Conservation (phyloP, 1,140 invertebrate species). For the Holotrichia oblita region DNA sequence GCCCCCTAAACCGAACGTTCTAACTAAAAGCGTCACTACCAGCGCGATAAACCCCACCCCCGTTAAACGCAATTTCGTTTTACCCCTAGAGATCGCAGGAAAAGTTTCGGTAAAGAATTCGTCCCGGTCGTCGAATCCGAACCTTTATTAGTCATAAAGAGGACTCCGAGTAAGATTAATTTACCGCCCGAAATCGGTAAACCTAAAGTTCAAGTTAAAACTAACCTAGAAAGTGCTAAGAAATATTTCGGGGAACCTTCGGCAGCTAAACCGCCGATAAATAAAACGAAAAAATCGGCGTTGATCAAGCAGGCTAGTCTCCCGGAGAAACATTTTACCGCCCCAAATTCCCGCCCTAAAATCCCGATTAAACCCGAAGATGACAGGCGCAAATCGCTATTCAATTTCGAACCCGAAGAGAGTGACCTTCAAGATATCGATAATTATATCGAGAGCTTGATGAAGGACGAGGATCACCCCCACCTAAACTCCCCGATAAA, state of each 20-base stretch:
- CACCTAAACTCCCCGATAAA: conserved; percentile 42
- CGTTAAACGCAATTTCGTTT: conserved; percentile 53
- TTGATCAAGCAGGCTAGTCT: conserved; percentile 52
- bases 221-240: conserved; percentile 51
- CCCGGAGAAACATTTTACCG: conserved; percentile 48
- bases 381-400: conserved; percentile 40
- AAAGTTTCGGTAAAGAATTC: conserved; percentile 55
- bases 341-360: conserved; percentile 41
- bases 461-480: conserved; percentile 57
- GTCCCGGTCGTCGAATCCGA: conserved; percentile 48
- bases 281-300: conserved; percentile 40
- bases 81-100: conserved; percentile 55
- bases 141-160: conserved; percentile 59
- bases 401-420: conserved; percentile 60
- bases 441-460: conserved; percentile 58
- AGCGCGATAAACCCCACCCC: neutral
- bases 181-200: conserved; percentile 58
- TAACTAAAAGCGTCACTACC: conserved; percentile 51
- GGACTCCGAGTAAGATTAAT: conserved; percentile 60
- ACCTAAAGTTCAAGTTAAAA: conserved; percentile 57
- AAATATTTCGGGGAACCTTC: conserved; percentile 58
- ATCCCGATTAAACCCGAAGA: conserved; percentile 29
- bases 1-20: neutral
- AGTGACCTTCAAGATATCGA: conserved; percentile 56
- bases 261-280: conserved; percentile 23